These are phyloP conservation scores for Nematostella vectensis DNA, from an alignment of 92 coral and sea anemone species.

Conservation along the genomic window DNA sequence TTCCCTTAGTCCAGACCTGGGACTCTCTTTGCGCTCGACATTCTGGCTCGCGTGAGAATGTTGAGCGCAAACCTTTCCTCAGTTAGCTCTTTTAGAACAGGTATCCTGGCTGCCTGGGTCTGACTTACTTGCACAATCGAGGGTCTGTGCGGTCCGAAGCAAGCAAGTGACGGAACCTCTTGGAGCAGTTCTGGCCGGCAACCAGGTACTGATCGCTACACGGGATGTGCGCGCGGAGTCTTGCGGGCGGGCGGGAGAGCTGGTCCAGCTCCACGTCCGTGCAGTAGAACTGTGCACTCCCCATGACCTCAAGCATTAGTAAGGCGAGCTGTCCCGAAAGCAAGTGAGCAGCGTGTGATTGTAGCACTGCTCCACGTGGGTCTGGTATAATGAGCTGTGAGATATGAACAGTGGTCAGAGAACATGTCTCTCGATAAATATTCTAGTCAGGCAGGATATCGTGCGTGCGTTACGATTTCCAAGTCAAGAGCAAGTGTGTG, in stretches of 20 bases:
- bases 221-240: constrained; percentile 13
- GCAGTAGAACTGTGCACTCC: constrained; percentile 30
- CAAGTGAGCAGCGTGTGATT: constrained; percentile 10
- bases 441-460: too few species aligned
- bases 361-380: constrained; percentile 1
- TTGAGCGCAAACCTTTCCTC: too few species aligned
- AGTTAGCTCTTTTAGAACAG: too few species aligned
- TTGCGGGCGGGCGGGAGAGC: constrained; percentile 9
- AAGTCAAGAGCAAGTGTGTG: too few species aligned
- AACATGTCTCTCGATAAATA: too few species aligned
- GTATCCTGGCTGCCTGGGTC: too few species aligned
- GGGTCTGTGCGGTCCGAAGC: constrained; percentile 21
- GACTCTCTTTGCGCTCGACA: too few species aligned
- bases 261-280: constrained; percentile 13
- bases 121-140: constrained; percentile 23
- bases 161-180: constrained; percentile 12
- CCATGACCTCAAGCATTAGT: constrained; percentile 8
- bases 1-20: too few species aligned
- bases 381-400: constrained; percentile 3
- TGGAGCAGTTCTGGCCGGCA: constrained; percentile 23
- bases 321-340: constrained; percentile 3
- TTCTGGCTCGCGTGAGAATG: too few species aligned
- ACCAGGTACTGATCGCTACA: constrained; percentile 17
- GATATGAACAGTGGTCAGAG: too few species aligned
- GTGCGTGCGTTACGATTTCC: too few species aligned